Conservation (phyloP, 2,888 invertebrate species). For the Hylaea fasciaria region DNA sequence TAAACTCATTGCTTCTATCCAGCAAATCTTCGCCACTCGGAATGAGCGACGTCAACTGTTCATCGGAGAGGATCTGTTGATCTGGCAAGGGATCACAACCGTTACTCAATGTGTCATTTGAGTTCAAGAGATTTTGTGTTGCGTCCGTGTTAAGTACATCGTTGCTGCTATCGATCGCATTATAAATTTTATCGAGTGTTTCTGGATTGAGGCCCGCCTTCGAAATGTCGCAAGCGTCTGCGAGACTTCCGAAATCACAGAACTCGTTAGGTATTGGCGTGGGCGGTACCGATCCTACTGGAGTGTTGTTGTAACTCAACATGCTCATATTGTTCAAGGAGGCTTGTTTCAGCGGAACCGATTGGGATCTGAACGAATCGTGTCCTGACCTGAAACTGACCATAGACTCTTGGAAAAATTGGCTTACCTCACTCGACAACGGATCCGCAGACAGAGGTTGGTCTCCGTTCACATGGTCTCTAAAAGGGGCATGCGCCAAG, state of each 20-base stretch:
- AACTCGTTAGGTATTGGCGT: constrained; percentile 90
- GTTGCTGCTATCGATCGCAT: constrained; percentile 84
- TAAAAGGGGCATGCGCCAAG: constrained; percentile 71
- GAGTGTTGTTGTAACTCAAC: constrained; percentile 80
- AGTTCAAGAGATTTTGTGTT: constrained; percentile 62
- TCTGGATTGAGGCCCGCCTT: constrained; percentile 83
- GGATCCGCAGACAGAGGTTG: constrained; percentile 80
- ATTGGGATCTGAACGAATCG: constrained; percentile 88
- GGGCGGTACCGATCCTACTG: constrained; percentile 87
- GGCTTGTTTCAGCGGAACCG: constrained; percentile 89
- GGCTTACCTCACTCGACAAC: constrained; percentile 85
- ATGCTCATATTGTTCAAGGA: constrained; percentile 73
- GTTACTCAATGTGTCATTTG: constrained; percentile 66
- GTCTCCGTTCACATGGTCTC: constrained; percentile 78
- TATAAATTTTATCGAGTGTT: constrained; percentile 87
- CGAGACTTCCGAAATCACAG: constrained; percentile 88
- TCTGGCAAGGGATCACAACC: constrained; percentile 73
- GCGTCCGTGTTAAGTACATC: constrained; percentile 70
- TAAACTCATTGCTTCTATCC: constrained; percentile 65
- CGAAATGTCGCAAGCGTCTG: constrained; percentile 83
- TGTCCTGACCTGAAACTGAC: constrained; percentile 71
- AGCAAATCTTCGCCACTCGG: constrained; percentile 69
- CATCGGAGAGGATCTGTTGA: constrained; percentile 70
- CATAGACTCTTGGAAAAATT: constrained; percentile 84
- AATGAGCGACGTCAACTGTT: constrained; percentile 72